Evolutionary conservation across 2,888 invertebrate genomes (phyloP), one percentile per base, ranked within the genome.

Genomic region (Apamea anceps): DNA sequence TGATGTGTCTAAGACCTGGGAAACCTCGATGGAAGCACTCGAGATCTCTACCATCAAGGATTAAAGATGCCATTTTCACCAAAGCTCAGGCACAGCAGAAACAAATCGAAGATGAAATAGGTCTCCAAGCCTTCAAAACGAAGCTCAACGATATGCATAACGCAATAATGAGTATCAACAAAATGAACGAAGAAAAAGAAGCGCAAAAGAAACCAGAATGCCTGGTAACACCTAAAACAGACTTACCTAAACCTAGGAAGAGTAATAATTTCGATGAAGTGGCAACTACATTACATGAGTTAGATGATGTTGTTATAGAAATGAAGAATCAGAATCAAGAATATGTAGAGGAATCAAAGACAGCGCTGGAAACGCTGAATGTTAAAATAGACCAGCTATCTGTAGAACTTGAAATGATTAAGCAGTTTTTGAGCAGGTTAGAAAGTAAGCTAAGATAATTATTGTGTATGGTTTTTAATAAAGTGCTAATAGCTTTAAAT

Each of bases 11-110:
- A 25, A 94, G 94, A 75, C 97, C 97, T 2, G 96, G 96, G 0
- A 96, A 94, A 86, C 96, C 97, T 4, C 88, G 92, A 25, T 92
- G 92, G 91, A 90, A 79, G 71, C 90, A 88, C 54, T 87, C 94
- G 2, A 96, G 94, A 75, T 70, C 93, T 0, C 79, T 97, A n/a
- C 96, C 97, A 0, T 91, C 94, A 0, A 90, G 91, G 57, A 90
- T 97, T n/a, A 93, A 94, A 81, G 95, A 97, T 77, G 93, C 95
- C 0, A 95, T 97, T 54, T 94, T 97, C 37, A 93, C 94, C 21
- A 96, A 94, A 91, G 97, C 96, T 0, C 95, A 96, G 66, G 79
- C 81, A 12, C 96, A 96, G 80, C 94, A 95, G 82, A 95, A 95
- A 72, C 94, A 94, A 83, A 92, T 91, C 54, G 96, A 96, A 65